Evolutionary conservation across 2,888 invertebrate genomes (phyloP).

Genomic region (Ormyrus nitidulus): DNA sequence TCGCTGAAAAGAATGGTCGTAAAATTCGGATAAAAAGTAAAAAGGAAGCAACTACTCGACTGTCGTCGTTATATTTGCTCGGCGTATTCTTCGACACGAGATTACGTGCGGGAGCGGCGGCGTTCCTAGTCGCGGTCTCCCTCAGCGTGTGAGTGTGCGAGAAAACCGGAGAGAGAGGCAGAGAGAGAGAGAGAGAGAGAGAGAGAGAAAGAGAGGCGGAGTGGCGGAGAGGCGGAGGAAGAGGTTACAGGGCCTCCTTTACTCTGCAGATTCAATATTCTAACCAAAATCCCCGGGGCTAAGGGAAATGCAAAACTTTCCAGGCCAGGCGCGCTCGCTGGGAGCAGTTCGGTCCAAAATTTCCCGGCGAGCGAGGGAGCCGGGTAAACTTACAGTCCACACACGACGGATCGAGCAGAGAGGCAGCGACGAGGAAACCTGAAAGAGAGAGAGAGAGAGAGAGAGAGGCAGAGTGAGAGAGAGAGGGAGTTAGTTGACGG

Average conservation of each 20-base stretch:
- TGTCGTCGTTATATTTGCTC: constrained; percentile 48
- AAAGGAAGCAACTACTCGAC: constrained; percentile 13
- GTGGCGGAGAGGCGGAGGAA: neutral
- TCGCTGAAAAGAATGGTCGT: too few species aligned
- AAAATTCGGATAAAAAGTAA: neutral
- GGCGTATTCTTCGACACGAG: constrained; percentile 52
- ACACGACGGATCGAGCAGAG: constrained; percentile 58
- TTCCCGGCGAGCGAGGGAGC: constrained; percentile 59
- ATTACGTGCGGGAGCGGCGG: constrained; percentile 35
- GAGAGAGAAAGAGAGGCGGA: neutral
- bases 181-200: neutral
- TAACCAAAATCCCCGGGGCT: constrained; percentile 75
- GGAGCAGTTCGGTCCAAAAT: constrained; percentile 63
- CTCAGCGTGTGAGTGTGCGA: constrained; percentile 3
- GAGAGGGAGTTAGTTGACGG: constrained; percentile 69
- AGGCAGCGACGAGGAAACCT: neutral
- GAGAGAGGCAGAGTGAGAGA: neutral
- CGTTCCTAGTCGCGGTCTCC: constrained; percentile 27
- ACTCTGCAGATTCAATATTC: constrained; percentile 74
- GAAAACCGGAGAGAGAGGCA: constrained; percentile 1
- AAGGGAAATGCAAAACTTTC: constrained; percentile 71
- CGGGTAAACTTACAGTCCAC: constrained; percentile 70
- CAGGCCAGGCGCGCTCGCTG: constrained; percentile 19
- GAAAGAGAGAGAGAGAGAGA: constrained; percentile 35
- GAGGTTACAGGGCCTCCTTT: constrained; percentile 71